Evolutionary conservation across 1,140 invertebrate genomes (phyloP).

Genomic region (Macrobrachium nipponense): DNA sequence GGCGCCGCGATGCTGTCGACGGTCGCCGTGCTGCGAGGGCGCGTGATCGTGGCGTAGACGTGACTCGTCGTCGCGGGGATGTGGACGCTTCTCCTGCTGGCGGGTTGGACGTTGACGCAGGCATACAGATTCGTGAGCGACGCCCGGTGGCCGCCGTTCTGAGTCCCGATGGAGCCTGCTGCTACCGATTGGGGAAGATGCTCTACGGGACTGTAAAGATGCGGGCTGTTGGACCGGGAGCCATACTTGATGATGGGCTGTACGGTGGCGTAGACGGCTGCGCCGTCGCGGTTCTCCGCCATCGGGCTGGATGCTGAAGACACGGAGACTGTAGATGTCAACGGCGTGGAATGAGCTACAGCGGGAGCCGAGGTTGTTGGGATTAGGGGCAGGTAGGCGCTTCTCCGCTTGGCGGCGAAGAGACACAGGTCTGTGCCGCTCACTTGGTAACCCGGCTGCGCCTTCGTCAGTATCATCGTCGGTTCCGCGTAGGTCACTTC

Average conservation of each 20-base stretch:
- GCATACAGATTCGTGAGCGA: neutral
- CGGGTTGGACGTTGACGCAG: neutral
- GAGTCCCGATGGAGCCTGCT: neutral
- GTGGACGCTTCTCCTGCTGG: neutral
- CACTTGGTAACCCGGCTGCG: slow-evolving; percentile 52
- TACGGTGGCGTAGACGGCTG: slow-evolving; percentile 23
- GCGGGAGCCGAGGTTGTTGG: neutral
- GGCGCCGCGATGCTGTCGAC: neutral
- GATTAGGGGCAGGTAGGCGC: slow-evolving; percentile 22
- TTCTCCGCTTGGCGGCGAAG: slow-evolving; percentile 47
- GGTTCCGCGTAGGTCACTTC: slow-evolving; percentile 29
- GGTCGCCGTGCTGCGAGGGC: neutral
- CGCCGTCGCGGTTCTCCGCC: neutral
- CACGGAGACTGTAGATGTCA: neutral
- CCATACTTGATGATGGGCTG: neutral
- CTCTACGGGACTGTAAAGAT: neutral
- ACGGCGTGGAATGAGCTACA: neutral
- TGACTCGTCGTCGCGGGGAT: neutral
- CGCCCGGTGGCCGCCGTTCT: neutral
- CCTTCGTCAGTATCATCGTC: slow-evolving; percentile 20
- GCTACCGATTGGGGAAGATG: neutral
- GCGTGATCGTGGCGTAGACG: neutral
- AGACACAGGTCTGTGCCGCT: slow-evolving; percentile 48
- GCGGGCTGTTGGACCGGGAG: neutral
- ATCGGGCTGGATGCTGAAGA: neutral